Evolutionary conservation across 2,888 invertebrate genomes (phyloP), one percentile per base, ranked within the genome.

Genomic region (Allolobophora icterica): DNA sequence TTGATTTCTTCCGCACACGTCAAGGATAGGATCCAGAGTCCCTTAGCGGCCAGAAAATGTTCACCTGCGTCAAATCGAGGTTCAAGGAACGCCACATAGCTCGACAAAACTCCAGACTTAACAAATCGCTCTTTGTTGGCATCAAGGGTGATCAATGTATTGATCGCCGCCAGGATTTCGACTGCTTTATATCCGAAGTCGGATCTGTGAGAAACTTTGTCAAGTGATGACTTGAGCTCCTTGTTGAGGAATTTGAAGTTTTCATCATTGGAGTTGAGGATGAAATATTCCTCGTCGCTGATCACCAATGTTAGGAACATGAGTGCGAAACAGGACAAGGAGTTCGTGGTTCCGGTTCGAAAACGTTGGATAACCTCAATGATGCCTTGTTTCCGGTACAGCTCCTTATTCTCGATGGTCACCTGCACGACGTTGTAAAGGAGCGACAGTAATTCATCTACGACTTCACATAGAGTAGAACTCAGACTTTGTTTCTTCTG

Each of bases 111-210:
- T 87, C 87, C 87, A 33, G 58, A 52, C 33, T 91, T 87, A 40
- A 92, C 71, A 13, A 92, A 92, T 35, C 89, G 2, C 21, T 34
- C 83, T 91, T 94, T 94, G 92, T 94, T 94, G 52, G 92, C 92
- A 91, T 94, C 94, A 92, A 94, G 94, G n/a, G 93, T 92, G 15
- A 94, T 93, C 24, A 94, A 91, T 90, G 94, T 94, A 90, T 94
- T 94, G 83, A 94, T 91, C 3, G 94, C 94, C 35, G 91, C 92
- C 42, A 94, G 83, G 21, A 94, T 90, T 91, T 94, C 94, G n/a
- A 91, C 93, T 93, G 94, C 94, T 13, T 94, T 94, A 92, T 93
- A 94, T 92, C 94, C 94, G 58, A 92, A 13, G 38, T 34, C 91
- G 6, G 94, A 93, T 89, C 93, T 92, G 90, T 94, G 94, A 38